These are phyloP conservation scores for Mugil cephalus DNA, from an alignment of 2,113 vertebrate genomes.

Conservation along the genomic window DNA sequence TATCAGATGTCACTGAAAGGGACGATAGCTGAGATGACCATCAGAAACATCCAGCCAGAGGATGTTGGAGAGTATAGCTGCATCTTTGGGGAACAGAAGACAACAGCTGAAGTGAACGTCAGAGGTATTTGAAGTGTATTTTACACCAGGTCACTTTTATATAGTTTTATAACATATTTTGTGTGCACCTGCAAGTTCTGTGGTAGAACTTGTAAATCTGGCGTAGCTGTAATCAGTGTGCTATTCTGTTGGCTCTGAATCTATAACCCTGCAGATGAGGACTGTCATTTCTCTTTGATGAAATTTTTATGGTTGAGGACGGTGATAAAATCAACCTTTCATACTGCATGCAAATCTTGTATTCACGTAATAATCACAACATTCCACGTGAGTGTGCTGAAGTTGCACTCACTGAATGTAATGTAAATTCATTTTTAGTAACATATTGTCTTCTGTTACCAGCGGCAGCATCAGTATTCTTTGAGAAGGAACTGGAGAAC, in stretches of 20 bases:
- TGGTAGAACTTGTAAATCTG: no score
- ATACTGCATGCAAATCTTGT: neutral
- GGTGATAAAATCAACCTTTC: no score
- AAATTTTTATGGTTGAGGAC: no score
- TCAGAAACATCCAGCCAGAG: slow-evolving; percentile 82
- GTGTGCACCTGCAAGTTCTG: neutral
- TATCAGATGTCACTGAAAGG: slow-evolving; percentile 85
- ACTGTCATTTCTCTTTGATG: no score
- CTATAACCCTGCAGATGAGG: no score
- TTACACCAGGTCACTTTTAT: neutral
- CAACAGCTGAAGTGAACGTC: slow-evolving; percentile 87
- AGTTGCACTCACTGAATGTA: neutral
- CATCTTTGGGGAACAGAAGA: slow-evolving; percentile 87
- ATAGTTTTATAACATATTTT: neutral
- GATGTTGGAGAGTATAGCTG: slow-evolving; percentile 90
- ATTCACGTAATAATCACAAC: neutral
- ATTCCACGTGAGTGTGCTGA: neutral
- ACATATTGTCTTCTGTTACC: neutral
- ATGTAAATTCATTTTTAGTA: neutral
- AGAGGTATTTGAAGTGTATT: slow-evolving; percentile 81
- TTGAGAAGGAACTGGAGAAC: slow-evolving; percentile 82
- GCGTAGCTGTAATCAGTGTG: no score
- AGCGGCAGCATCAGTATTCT: slow-evolving; percentile 85
- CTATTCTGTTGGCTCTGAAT: no score
- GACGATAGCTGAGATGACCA: slow-evolving; percentile 82